Base-by-base conservation (phyloP, 2,797 vertebrate species). In the Fundulus diaphanus region DNA sequence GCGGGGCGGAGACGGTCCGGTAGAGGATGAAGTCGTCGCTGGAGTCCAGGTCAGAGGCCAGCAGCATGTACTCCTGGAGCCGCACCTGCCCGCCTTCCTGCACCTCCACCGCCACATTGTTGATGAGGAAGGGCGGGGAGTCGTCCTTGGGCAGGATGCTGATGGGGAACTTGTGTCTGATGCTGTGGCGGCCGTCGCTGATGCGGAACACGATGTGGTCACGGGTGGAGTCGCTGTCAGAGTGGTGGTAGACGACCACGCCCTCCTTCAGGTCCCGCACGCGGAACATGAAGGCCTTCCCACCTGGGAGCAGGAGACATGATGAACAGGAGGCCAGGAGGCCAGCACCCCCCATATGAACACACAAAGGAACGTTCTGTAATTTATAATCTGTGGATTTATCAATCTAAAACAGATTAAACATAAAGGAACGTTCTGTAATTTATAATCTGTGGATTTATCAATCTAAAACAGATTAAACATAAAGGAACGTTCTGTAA, bases 251-350 rank as follows among this genome's bases (percentile, higher is more conserved):
- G 76, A 93, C 76, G 52, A 94, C 93, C 70, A 82, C 82, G 31
- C 93, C 89, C 51, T 95, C 90, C 70, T 73, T 87, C 70, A 93
- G 94, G 91, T 93, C 95, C 80, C 85, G 89, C 73, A 96, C 92
- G 27, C 89, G 77, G 42, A 96, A 96, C 91, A 95, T 91, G 80
- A 97, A 96, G 29, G 91, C 96, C 90, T 96, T 96, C 75, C 91
- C 90, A 76, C 96, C 96, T 96, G 91, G 3, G 76, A n/a, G 22
- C 2, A 74, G 22, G 20, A 0, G 7, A 46, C 29, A 76, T 37
- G 33, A 40, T 12, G 20, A 24, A 12, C 35, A 37, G 33, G 22
- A n/a, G n/a, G n/a, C n/a, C n/a, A n/a, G n/a, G n/a, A n/a, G n/a
- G n/a, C n/a, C n/a, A n/a, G n/a, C n/a, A n/a, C n/a, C n/a, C n/a